Evolutionary conservation across 2,797 vertebrate species (phyloP), one percentile per base, ranked within the genome.

Genomic region (Sus cebifrons): DNA sequence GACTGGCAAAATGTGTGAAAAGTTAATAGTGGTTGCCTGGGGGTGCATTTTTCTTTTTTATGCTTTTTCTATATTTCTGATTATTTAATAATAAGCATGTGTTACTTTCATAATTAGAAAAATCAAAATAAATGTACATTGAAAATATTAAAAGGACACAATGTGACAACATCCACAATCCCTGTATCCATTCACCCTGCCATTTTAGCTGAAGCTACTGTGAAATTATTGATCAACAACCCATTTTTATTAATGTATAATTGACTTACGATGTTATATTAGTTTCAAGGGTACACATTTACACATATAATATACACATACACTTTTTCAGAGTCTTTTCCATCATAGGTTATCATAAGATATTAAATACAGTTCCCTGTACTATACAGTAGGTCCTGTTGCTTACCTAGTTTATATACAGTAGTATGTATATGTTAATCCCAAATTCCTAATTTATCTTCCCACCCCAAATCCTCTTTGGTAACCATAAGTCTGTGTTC

Each of bases 1-100:
- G 78, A 62, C 14, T 17, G 27, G 21, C 6, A 49, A 62, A 85
- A 70, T n/a, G 9, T n/a, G 13, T 70, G 52, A 77, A 62, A 56
- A 68, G 60, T 16, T 54, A 9, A 32, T 21, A 83, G 25, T 4
- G 1, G 52, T n/a, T 23, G n/a, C 68, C 64, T 49, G 13, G 6
- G 18, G 23, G 44, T 17, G 14, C 4, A 14, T 23, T 81, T 79
- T 86, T 49, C 67, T 36, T 54, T 81, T 78, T 89, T 49, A 85
- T 52, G 58, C 64, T 60, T 87, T 87, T 86, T 44, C 49, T 86
- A 65, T 84, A 18, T 44, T 86, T 94, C 40, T 44, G 56, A 17
- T 62, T 20, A 56, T 88, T 75, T n/a, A 77, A 74, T 52, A 89
- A 93, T 32, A 49, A 96, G 2, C 21, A 60, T 4, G 0, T 29